phyloP scores from a whole-genome alignment of 2,888 invertebrate species.

The Agriopis leucophaearia region DNA sequence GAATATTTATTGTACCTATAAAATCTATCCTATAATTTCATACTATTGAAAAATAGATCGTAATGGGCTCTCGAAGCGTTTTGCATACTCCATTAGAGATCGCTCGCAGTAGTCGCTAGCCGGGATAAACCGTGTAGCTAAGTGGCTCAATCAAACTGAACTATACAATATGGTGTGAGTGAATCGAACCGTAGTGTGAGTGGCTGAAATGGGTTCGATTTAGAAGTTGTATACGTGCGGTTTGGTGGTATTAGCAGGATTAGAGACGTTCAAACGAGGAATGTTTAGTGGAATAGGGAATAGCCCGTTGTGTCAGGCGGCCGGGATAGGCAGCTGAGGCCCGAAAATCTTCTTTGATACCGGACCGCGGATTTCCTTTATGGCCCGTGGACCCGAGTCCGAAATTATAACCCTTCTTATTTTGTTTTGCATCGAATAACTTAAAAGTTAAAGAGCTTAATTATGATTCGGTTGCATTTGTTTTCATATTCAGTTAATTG shows the following conservation, averaged over 20 bases:
- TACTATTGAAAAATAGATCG: neutral
- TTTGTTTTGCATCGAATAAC: constrained; percentile 23
- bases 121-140: constrained; percentile 34
- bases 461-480: too few species aligned
- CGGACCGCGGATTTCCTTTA: constrained; percentile 48
- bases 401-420: constrained; percentile 40
- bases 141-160: constrained; percentile 25
- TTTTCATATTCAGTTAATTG: too few species aligned
- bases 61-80: neutral
- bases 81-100: constrained; percentile 23
- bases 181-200: constrained; percentile 44
- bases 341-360: constrained; percentile 56
- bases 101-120: constrained; percentile 24
- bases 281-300: constrained; percentile 62
- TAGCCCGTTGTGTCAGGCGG: constrained; percentile 54
- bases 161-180: constrained; percentile 28
- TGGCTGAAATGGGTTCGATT: constrained; percentile 51
- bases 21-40: neutral
- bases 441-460: constrained; percentile 13
- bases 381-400: constrained; percentile 28
- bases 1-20: too few species aligned
- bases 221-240: constrained; percentile 62
- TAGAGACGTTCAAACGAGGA: constrained; percentile 60
- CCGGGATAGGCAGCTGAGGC: constrained; percentile 62
- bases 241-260: constrained; percentile 65